These are phyloP conservation scores for Calameuta filiformis DNA, from an alignment of 2,888 invertebrate species.

Conservation along the genomic window DNA sequence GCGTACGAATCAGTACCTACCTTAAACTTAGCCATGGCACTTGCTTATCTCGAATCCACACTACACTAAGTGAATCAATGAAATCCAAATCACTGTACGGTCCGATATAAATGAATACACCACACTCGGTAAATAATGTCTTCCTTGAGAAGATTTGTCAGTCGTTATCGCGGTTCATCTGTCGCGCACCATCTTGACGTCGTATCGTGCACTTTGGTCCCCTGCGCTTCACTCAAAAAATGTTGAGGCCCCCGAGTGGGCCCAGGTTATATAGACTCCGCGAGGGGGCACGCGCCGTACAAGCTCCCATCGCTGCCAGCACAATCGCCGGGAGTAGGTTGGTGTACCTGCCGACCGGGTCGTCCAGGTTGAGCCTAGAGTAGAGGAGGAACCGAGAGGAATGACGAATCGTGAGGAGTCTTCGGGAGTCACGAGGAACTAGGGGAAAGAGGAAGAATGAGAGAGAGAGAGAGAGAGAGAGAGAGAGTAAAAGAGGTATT, in stretches of 20 bases:
- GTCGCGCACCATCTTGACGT: constrained; percentile 47
- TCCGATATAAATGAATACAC: constrained; percentile 17
- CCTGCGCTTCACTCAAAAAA: constrained; percentile 53
- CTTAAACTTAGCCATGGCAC: constrained; percentile 57
- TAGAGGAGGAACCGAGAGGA: constrained; percentile 35
- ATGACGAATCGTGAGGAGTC: constrained; percentile 16
- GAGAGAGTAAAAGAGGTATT: constrained; percentile 25
- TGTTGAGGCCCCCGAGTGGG: constrained; percentile 49
- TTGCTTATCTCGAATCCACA: constrained; percentile 26
- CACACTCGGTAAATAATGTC: constrained; percentile 26
- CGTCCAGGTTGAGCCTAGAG: constrained; percentile 32
- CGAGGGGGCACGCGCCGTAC: constrained; percentile 18
- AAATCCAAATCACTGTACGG: not conserved
- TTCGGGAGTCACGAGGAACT: constrained; percentile 9
- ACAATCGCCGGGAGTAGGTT: not conserved
- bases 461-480: constrained; percentile 16
- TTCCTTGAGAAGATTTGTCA: constrained; percentile 1
- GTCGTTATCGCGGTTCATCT: constrained; percentile 30
- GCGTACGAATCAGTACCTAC: constrained; percentile 39
- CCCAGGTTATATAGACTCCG: constrained; percentile 63
- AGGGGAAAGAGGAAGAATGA: constrained; percentile 5
- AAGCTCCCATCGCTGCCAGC: constrained; percentile 8
- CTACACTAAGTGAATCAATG: constrained; percentile 25
- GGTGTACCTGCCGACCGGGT: constrained; percentile 9
- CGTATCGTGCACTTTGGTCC: constrained; percentile 21